These are phyloP conservation scores for Quiscalus mexicanus DNA, from an alignment of 2,113 vertebrate species.

Conservation along the genomic window DNA sequence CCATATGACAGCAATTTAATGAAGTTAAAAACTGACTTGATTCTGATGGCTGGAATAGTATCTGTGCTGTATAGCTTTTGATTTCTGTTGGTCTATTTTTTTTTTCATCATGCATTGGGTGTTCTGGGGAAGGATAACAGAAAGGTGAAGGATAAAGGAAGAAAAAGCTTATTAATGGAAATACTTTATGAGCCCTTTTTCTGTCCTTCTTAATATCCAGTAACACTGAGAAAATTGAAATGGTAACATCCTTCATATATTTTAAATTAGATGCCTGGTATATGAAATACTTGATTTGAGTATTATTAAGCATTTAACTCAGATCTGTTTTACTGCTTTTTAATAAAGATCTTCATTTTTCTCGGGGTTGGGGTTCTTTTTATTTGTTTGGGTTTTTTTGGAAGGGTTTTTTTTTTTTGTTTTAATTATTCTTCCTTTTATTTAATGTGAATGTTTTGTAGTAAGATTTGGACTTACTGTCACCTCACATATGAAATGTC, in stretches of 20 bases:
- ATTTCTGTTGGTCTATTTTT: conserved; percentile 52
- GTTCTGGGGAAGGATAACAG: conserved; percentile 61
- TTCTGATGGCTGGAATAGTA: conserved; percentile 75
- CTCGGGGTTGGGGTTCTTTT: not conserved
- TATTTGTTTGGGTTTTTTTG: not conserved
- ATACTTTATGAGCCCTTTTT: conserved; percentile 48
- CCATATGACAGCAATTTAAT: conserved; percentile 93
- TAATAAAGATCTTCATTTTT: not conserved
- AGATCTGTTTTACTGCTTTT: not conserved
- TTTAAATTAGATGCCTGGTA: conserved; percentile 19
- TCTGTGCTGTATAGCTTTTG: conserved; percentile 64
- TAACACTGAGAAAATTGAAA: conserved; percentile 43
- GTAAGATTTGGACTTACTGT: not conserved
- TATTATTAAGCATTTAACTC: not conserved
- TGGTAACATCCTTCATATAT: conserved; percentile 34
- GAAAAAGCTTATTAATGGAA: conserved; percentile 58
- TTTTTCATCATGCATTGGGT: conserved; percentile 1
- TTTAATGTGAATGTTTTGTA: not conserved
- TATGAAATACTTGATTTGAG: conserved; percentile 1
- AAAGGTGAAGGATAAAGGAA: conserved; percentile 58
- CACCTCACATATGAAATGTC: not conserved
- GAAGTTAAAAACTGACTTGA: conserved; percentile 91
- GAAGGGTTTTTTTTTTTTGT: not conserved
- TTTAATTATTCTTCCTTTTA: not conserved
- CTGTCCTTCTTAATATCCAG: conserved; percentile 36